Conservation (phyloP, 1,140 invertebrate species). For the Phthorimaea operculella region DNA sequence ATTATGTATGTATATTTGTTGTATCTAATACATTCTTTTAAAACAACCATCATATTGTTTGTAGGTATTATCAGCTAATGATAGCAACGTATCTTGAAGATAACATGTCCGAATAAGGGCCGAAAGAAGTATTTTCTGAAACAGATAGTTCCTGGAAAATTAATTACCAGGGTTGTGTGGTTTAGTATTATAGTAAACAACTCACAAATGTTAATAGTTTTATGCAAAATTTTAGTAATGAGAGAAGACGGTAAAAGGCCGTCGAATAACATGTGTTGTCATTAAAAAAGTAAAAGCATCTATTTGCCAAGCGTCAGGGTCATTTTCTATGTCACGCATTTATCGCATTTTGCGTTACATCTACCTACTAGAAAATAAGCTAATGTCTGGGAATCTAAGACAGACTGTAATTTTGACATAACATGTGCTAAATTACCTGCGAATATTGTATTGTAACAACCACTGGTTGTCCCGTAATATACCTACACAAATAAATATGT, state of each 20-base stretch:
- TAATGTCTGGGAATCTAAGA: neutral
- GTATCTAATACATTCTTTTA: slow-evolving; percentile 4
- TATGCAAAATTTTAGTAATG: slow-evolving; percentile 1
- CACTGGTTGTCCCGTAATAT: too few species aligned
- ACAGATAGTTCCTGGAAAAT: slow-evolving; percentile 7
- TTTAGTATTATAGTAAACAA: slow-evolving; percentile 17
- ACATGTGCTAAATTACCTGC: too few species aligned
- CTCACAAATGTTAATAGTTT: slow-evolving; percentile 8
- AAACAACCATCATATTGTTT: slow-evolving; percentile 4
- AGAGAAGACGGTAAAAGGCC: slow-evolving; percentile 15
- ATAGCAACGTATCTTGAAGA: neutral
- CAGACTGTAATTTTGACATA: neutral
- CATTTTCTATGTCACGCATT: slow-evolving; percentile 4
- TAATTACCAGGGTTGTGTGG: slow-evolving; percentile 19
- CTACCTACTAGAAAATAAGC: slow-evolving; percentile 1
- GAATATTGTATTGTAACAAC: too few species aligned
- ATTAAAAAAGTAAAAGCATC: slow-evolving; percentile 8
- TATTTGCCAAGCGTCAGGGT: neutral
- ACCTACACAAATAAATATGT: too few species aligned
- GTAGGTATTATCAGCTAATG: slow-evolving; percentile 1
- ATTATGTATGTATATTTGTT: neutral
- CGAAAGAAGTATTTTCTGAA: neutral
- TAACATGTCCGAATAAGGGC: neutral
- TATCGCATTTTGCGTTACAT: slow-evolving; percentile 4
- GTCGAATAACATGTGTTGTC: slow-evolving; percentile 1